A percentile compares a stretch with the other conserved stretches of the same genome.
Evolutionary conservation across 2,797 vertebrate genomes (phyloP).

Genomic region (Orientallactaga sibirica): DNA sequence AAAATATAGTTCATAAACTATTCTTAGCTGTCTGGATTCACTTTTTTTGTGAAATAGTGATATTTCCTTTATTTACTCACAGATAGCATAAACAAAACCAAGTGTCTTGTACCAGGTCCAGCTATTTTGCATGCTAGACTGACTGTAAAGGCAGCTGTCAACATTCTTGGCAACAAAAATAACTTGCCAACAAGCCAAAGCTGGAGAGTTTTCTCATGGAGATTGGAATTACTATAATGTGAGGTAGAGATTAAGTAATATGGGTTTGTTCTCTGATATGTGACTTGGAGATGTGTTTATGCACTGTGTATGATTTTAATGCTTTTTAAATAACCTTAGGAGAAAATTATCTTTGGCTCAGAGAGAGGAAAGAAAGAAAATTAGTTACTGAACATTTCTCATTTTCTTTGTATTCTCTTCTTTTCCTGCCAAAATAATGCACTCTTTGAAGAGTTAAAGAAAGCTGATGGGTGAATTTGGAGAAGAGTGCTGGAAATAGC

Average conservation of each 20-base stretch:
- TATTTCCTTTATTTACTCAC: not conserved
- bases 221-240: not conserved
- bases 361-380: not conserved
- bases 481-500: not conserved
- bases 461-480: not conserved
- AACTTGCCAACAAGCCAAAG: not conserved
- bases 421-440: not conserved
- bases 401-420: not conserved
- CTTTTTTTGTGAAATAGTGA: not conserved
- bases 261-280: not conserved
- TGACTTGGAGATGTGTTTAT: not conserved
- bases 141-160: not conserved
- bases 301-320: not conserved
- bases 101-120: not conserved
- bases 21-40: not conserved
- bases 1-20: not conserved
- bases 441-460: not conserved
- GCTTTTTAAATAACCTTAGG: slow-evolving; percentile 45
- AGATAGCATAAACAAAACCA: not conserved
- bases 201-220: slow-evolving; percentile 1
- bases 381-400: not conserved
- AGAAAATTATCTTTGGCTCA: slow-evolving; percentile 25
- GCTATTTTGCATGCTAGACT: not conserved
- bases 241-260: not conserved
- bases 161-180: not conserved